Conservation (phyloP, 2,113 vertebrate genomes). For the Recurvirostra avosetta region DNA sequence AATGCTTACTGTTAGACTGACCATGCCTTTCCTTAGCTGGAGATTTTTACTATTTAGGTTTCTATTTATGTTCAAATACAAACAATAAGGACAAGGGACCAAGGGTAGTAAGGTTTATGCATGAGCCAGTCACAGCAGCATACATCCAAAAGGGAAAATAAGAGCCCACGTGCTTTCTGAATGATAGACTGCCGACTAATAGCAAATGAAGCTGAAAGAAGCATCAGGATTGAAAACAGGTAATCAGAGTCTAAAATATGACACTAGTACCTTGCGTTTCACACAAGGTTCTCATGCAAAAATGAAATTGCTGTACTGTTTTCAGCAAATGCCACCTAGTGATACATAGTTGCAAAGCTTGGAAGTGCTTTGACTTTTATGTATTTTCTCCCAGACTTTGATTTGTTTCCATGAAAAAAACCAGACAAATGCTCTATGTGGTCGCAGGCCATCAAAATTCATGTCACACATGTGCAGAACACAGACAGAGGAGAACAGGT, state of each 20-base stretch:
- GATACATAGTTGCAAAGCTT: neutral
- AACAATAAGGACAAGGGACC: neutral
- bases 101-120: neutral
- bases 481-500: neutral
- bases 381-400: neutral
- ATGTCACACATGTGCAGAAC: neutral
- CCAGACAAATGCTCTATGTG: neutral
- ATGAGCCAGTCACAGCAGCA: neutral
- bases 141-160: neutral
- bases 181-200: neutral
- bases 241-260: neutral
- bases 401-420: neutral
- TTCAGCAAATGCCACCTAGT: slow-evolving; percentile 58
- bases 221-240: neutral
- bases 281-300: neutral
- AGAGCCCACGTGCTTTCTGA: neutral
- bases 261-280: neutral
- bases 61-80: neutral
- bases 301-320: neutral
- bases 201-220: neutral
- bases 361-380: neutral
- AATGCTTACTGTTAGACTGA: neutral
- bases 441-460: neutral
- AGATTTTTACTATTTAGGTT: neutral
- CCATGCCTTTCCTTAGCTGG: neutral